A percentile compares a stretch with the other conserved stretches of the same genome.
These are phyloP conservation scores for Florisuga fusca DNA, from an alignment of 2,797 vertebrate species.

Conservation along the genomic window DNA sequence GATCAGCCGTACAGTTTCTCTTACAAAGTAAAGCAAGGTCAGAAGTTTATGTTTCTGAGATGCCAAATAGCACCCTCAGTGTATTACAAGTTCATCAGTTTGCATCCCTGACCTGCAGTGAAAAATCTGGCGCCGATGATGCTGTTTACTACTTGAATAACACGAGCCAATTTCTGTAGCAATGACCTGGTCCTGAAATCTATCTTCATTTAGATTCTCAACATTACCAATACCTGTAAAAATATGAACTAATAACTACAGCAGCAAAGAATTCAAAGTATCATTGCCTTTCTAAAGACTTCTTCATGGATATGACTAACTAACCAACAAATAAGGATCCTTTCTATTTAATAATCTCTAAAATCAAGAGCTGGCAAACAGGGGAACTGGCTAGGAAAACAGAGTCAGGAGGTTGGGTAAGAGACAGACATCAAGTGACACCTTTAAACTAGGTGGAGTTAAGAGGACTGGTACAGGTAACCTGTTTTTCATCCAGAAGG, in stretches of 20 bases:
- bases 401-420: neutral
- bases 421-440: neutral
- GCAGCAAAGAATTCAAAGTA: neutral
- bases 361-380: neutral
- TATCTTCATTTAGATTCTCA: neutral
- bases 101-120: neutral
- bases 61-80: neutral
- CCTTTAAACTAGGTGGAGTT: neutral
- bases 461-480: neutral
- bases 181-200: neutral
- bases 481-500: neutral
- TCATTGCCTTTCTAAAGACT: neutral
- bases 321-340: neutral
- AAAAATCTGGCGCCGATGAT: neutral
- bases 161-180: neutral
- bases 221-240: neutral
- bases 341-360: neutral
- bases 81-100: neutral
- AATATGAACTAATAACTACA: neutral
- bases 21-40: constrained; percentile 1
- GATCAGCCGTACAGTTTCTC: neutral
- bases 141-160: neutral
- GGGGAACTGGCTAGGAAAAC: neutral
- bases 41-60: neutral
- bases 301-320: neutral